Evolutionary conservation across 1,140 invertebrate genomes (phyloP).

Genomic region (Reticulitermes speratus): DNA sequence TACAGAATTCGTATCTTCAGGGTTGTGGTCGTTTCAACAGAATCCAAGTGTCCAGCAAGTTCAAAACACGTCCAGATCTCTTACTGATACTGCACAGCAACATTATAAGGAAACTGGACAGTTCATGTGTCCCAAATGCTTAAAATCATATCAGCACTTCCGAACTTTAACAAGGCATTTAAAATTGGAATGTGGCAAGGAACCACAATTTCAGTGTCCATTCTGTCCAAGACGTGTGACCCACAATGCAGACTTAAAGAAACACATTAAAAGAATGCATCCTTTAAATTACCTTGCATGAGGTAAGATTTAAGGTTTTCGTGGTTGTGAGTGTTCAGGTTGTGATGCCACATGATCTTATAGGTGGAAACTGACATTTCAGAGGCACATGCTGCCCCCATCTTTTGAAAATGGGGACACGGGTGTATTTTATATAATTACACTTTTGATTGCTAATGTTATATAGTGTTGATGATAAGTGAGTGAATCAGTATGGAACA

Average conservation of each 20-base stretch:
- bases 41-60: background rate
- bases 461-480: too few relatives aligned
- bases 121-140: constrained; percentile 38
- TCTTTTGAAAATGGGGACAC: too few relatives aligned
- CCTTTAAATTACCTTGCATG: background rate
- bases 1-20: background rate
- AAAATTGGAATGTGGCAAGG: constrained; percentile 57
- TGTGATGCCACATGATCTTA: too few relatives aligned
- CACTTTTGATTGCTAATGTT: too few relatives aligned
- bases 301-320: background rate
- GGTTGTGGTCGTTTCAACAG: background rate
- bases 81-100: background rate
- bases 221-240: constrained; percentile 31
- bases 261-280: constrained; percentile 21
- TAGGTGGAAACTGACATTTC: too few relatives aligned
- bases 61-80: background rate
- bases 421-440: too few relatives aligned
- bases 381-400: too few relatives aligned
- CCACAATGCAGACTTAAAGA: constrained; percentile 27
- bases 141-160: constrained; percentile 8
- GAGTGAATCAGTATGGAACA: too few relatives aligned
- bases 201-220: constrained; percentile 52
- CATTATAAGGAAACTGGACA: constrained; percentile 21
- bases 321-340: too few relatives aligned
- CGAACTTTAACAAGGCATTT: constrained; percentile 51